Conservation (phyloP, 2,797 vertebrate genomes). For the Sebastes matsubarae region DNA sequence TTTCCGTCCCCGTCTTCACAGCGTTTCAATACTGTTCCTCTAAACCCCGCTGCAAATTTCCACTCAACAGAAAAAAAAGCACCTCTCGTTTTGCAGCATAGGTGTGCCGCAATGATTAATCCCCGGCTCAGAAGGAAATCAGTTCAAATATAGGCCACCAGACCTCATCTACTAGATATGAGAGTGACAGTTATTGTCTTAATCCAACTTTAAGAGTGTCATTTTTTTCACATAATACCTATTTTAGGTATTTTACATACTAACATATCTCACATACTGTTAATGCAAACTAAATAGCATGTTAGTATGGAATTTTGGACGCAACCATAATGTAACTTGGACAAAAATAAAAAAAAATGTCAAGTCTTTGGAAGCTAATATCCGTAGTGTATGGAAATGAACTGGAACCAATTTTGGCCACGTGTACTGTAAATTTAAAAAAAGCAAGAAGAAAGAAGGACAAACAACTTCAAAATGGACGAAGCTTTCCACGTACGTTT, state of each 20-base stretch:
- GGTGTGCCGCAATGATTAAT: not conserved
- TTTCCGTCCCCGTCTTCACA: slow-evolving; percentile 5
- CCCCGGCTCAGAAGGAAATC: no score
- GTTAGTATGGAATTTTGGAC: no score
- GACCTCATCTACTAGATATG: not conserved
- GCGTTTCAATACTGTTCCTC: not conserved
- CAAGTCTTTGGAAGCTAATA: not conserved
- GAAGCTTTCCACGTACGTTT: not conserved
- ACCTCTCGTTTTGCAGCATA: not conserved
- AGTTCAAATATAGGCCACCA: slow-evolving; percentile 14
- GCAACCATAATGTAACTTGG: not conserved
- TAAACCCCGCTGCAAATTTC: slow-evolving; percentile 19
- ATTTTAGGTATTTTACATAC: no score
- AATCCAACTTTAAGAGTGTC: not conserved
- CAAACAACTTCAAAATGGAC: not conserved
- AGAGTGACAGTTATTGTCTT: not conserved
- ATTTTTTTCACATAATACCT: not conserved
- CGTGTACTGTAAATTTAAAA: no score
- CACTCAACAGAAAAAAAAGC: not conserved
- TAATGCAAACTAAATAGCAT: no score
- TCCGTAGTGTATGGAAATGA: not conserved
- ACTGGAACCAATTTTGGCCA: not conserved
- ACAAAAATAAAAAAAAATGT: not conserved
- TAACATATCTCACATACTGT: no score
- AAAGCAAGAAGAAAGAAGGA: not conserved